Percentiles rank a stretch among this genome's conserved stretches.
Evolutionary conservation across 2,888 invertebrate species (phyloP).

Genomic region (Tridacna gigas): DNA sequence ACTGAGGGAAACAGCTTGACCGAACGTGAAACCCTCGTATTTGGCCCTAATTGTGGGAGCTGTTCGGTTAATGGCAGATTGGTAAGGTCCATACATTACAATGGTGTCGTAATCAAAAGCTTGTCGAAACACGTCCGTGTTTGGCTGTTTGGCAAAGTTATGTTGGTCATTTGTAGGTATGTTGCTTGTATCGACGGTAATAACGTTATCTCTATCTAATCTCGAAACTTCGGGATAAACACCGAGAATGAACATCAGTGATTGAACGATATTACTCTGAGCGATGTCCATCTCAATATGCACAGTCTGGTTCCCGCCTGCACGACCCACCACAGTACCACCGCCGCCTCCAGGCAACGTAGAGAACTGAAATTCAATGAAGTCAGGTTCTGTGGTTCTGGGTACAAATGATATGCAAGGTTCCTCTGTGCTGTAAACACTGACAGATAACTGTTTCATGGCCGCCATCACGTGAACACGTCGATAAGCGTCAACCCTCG

Average conservation of each 20-base stretch:
- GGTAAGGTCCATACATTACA: slow-evolving; percentile 64
- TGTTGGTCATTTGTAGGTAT: slow-evolving; percentile 33
- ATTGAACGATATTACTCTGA: slow-evolving; percentile 58
- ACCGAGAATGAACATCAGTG: slow-evolving; percentile 58
- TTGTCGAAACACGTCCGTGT: slow-evolving; percentile 46
- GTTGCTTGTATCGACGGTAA: slow-evolving; percentile 53
- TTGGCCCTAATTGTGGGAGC: slow-evolving; percentile 61
- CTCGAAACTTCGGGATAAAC: slow-evolving; percentile 60
- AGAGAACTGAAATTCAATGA: slow-evolving; percentile 58
- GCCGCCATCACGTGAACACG: slow-evolving; percentile 61
- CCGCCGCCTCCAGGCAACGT: slow-evolving; percentile 28
- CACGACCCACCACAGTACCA: slow-evolving; percentile 51
- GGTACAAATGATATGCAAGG: slow-evolving; percentile 59
- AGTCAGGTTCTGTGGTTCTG: slow-evolving; percentile 52
- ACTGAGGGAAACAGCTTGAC: slow-evolving; percentile 62
- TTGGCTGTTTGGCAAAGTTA: slow-evolving; percentile 26
- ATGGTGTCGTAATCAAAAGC: slow-evolving; percentile 65
- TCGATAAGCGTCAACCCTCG: slow-evolving; percentile 56
- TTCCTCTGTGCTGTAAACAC: slow-evolving; percentile 53
- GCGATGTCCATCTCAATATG: slow-evolving; percentile 51
- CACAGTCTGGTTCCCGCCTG: slow-evolving; percentile 55
- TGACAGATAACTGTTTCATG: slow-evolving; percentile 61
- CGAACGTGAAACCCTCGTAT: slow-evolving; percentile 57
- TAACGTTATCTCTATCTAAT: slow-evolving; percentile 60
- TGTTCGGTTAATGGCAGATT: slow-evolving; percentile 58